Evolutionary conservation across 2,113 vertebrate species (phyloP), one percentile per base, ranked within the genome.

Genomic region (Pao palembangensis): DNA sequence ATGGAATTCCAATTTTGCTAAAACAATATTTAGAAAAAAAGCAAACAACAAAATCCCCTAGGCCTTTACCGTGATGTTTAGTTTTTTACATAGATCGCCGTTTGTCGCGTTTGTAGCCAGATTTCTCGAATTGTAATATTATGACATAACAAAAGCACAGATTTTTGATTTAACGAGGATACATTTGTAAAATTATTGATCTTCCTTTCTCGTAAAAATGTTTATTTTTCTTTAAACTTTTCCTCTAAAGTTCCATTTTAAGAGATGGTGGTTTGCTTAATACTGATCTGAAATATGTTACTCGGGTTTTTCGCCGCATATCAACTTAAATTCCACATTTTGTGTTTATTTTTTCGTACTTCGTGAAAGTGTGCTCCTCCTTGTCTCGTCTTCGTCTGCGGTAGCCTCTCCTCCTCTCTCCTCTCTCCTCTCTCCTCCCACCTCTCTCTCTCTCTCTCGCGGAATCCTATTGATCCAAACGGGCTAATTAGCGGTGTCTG

Each of bases 401-500:
- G 48, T 56, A 73, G 64, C 57, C 68, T 68, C 69, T 56, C 58
- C 58, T 21, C 67, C 64, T 61, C 54, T 43, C n/a, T 19, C 52
- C 31, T 20, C 52, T 60, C 18, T 67, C 28, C 68, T 42, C 81
- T 73, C 82, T 53, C 77, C 70, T 70, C 44, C 65, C 18, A 81
- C 55, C 78, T 73, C 71, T 46, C 71, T 67, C 44, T 64, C 84
- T 80, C 78, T 70, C 85, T 87, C 73, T 86, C 85, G 78, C 83
- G 82, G 86, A 87, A 87, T 89, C 88, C 88, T 88, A 88, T 88
- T 89, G 86, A 89, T 88, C 85, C 81, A 88, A 87, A 89, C 85
- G 68, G 85, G 80, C 88, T 89, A 89, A 89, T 89, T 89, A 89
- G 88, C 85, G 85, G 77, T 76, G 85, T 82, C 88, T 88, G 88